These are phyloP conservation scores for Carlito syrichta DNA, from an alignment of 2,113 vertebrate genomes.

Conservation along the genomic window DNA sequence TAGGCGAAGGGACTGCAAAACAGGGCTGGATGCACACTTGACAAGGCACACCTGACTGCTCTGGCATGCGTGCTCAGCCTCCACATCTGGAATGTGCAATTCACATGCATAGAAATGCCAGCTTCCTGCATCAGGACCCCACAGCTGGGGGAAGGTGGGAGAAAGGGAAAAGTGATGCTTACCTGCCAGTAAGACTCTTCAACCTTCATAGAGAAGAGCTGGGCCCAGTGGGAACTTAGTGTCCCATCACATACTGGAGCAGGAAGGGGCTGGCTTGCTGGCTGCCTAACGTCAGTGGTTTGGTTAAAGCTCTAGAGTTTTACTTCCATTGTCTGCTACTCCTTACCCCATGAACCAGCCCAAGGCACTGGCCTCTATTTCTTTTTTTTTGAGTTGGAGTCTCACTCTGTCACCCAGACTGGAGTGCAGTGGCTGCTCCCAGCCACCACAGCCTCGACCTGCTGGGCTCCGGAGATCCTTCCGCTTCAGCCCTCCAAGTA, in stretches of 20 bases:
- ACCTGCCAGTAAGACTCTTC: not conserved
- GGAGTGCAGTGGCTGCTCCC: too few relatives aligned
- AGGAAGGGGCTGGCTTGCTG: rapidly evolving
- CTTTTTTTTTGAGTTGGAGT: too few relatives aligned
- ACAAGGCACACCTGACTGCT: not conserved
- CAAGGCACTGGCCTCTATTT: not conserved
- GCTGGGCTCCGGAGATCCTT: too few relatives aligned
- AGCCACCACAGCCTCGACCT: too few relatives aligned
- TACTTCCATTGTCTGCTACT: not conserved
- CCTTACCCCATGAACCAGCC: not conserved
- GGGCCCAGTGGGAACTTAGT: not conserved
- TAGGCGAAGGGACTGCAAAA: not conserved
- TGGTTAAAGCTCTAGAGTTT: not conserved
- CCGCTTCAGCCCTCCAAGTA: too few relatives aligned
- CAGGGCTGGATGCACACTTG: not conserved
- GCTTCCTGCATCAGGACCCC: not conserved
- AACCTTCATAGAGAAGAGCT: not conserved
- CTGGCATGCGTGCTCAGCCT: not conserved
- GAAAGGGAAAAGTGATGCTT: not conserved
- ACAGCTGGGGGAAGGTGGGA: not conserved
- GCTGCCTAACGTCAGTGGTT: not conserved
- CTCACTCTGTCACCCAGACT: too few relatives aligned
- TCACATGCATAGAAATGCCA: not conserved
- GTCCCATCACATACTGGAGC: not conserved
- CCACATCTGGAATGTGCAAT: not conserved